These are phyloP conservation scores for Diplodus puntazzo DNA, from an alignment of 2,797 vertebrate species.

Conservation along the genomic window DNA sequence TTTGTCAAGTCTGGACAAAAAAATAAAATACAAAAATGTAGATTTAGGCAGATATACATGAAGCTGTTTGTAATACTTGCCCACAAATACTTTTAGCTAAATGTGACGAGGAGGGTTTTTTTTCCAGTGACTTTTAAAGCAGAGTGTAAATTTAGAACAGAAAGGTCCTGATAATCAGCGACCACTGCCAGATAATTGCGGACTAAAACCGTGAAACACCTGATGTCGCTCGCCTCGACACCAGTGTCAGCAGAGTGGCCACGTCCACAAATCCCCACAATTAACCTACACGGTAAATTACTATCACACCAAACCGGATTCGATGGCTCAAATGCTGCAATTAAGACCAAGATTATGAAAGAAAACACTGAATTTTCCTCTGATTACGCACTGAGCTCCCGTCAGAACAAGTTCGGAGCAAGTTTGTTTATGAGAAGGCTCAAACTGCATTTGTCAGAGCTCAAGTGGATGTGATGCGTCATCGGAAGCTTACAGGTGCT, in stretches of 20 bases:
- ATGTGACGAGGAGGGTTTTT: background rate
- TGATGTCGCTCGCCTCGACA: background rate
- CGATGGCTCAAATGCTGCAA: background rate
- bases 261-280: background rate
- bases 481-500: conserved; percentile 5
- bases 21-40: background rate
- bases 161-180: background rate
- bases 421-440: background rate
- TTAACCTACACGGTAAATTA: background rate
- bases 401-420: background rate
- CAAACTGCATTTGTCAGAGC: conserved; percentile 1
- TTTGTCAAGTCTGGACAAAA: conserved; percentile 33
- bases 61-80: background rate
- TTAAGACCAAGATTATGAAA: background rate
- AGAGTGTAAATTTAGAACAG: background rate
- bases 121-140: no score
- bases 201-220: background rate
- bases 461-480: background rate
- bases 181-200: background rate
- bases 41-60: background rate
- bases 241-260: background rate
- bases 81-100: background rate
- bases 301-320: background rate
- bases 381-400: background rate
- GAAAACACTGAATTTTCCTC: background rate